Base-by-base conservation (phyloP, 2,888 invertebrate species). In the Corythucha ciliata region DNA sequence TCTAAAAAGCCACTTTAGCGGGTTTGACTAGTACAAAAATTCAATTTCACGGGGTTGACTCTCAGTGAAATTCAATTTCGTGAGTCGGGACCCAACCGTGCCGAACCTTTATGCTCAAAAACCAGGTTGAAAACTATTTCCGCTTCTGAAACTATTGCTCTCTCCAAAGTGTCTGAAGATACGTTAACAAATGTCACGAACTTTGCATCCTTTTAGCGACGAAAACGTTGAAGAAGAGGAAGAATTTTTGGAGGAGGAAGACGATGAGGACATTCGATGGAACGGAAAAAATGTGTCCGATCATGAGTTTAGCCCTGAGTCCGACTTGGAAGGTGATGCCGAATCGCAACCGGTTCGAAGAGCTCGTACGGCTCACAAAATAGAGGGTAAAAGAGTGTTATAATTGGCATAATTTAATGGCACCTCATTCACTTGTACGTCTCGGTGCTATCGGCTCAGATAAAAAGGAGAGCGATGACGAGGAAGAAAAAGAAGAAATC, bases 241-340 rank as follows among this genome's bases (percentile, higher is more conserved):
- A 34, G 50, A 50, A 27, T 50, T 50, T 32, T 48, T 52, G 44
- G 71, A 71, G 12, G 73, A 74, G 57, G 71, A 71, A 10, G 74
- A 74, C 20, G 63, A 63, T 26, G 58, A 60, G 37, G 59, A 40
- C 52, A 66, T 39, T 3, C n/a, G 24, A n/a, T n/a, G n/a, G 70
- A 20, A 39, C 54, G 6, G 55, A 55, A 20, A 27, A 42, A 32
- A 29, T 32, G 45, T 52, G 2, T 63, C 63, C 6, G 91, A 92
- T 67, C 92, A 92, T 63, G 93, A 93, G 68, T 92, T 92, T 68
- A 90, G 90, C 0, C 89, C 89, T 0, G 91, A 91, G 64, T 89
- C 89, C 1, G 91, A 92, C 63, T 68, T 83, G 27, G 84, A 80
- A 57, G 34, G 33, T 6, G 81, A 78, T 32, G 78, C 76, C 48